Conservation (phyloP, 2,888 invertebrate species). For the Chesias legatella region DNA sequence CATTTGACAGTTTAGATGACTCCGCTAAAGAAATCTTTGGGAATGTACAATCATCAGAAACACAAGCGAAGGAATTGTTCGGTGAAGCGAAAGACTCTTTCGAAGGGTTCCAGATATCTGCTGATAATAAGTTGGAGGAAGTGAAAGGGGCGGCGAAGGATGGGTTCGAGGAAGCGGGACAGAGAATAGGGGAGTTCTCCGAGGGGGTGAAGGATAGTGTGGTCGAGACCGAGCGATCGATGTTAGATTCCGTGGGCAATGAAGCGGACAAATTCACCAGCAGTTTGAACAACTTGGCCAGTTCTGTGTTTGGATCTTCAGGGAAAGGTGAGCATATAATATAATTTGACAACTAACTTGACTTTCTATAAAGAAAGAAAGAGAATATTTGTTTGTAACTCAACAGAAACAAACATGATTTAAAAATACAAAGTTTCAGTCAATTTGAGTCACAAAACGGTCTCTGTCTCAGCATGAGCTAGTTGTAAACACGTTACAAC, state of each 20-base stretch:
- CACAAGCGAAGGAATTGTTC: slow-evolving; percentile 56
- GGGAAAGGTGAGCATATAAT: slow-evolving; percentile 67
- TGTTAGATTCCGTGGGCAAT: slow-evolving; percentile 44
- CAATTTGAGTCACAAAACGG: no score
- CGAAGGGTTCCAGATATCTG: slow-evolving; percentile 71
- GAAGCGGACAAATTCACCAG: slow-evolving; percentile 69
- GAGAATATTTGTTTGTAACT: no score
- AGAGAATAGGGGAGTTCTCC: slow-evolving; percentile 48
- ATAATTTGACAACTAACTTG: no score
- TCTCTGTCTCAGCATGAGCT: no score
- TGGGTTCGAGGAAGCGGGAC: slow-evolving; percentile 47
- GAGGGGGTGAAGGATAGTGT: slow-evolving; percentile 39
- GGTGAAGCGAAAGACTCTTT: slow-evolving; percentile 50
- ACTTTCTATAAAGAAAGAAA: no score
- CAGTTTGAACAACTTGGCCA: slow-evolving; percentile 70
- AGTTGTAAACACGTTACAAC: no score
- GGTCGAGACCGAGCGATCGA: slow-evolving; percentile 41
- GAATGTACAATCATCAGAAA: slow-evolving; percentile 48
- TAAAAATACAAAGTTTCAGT: no score
- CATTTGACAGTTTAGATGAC: slow-evolving; percentile 71
- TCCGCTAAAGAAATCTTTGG: slow-evolving; percentile 57
- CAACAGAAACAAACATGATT: no score
- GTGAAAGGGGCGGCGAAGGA: slow-evolving; percentile 50
- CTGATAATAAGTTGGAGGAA: slow-evolving; percentile 69
- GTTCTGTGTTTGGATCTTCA: slow-evolving; percentile 68